Percentiles rank a stretch among this genome's conserved stretches.
Evolutionary conservation across 2,888 invertebrate species (phyloP).

Genomic region (Ochropleura leucogaster): DNA sequence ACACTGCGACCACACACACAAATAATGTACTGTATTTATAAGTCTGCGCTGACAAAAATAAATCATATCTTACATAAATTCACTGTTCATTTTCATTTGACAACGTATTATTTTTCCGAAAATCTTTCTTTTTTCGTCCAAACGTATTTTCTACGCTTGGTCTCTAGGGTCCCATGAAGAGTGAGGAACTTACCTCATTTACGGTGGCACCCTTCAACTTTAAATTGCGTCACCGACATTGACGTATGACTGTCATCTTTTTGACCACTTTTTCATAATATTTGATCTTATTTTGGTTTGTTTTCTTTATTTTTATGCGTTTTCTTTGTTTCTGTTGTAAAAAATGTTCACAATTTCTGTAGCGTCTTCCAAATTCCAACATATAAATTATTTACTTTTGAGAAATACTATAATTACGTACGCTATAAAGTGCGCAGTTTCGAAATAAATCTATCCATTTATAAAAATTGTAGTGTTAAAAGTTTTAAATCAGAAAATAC

Average conservation of each 20-base stretch:
- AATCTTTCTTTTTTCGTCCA: conserved; percentile 15
- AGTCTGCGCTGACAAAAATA: not conserved
- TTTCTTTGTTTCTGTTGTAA: not conserved
- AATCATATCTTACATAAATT: not conserved
- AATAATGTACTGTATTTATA: not conserved
- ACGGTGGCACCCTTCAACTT: conserved; percentile 41
- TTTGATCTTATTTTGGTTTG: conserved; percentile 39
- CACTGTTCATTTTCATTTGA: conserved; percentile 6
- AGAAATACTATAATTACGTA: not conserved
- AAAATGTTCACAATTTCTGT: not conserved
- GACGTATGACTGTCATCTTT: conserved; percentile 56
- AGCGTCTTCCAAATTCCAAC: not conserved
- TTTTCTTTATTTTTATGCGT: conserved; percentile 11
- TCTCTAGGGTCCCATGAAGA: conserved; percentile 50
- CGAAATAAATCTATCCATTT: not conserved
- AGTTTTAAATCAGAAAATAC: not conserved
- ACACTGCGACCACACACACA: too few species aligned
- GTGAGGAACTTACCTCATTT: conserved; percentile 59
- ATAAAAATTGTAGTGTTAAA: not conserved
- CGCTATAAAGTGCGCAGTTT: not conserved
- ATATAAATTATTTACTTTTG: too few species aligned
- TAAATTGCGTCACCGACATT: conserved; percentile 49
- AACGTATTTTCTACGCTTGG: conserved; percentile 24
- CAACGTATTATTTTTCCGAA: conserved; percentile 15
- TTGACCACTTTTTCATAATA: conserved; percentile 47